phyloP scores from a whole-genome alignment of 2,797 vertebrate species.

The Chelon auratus region DNA sequence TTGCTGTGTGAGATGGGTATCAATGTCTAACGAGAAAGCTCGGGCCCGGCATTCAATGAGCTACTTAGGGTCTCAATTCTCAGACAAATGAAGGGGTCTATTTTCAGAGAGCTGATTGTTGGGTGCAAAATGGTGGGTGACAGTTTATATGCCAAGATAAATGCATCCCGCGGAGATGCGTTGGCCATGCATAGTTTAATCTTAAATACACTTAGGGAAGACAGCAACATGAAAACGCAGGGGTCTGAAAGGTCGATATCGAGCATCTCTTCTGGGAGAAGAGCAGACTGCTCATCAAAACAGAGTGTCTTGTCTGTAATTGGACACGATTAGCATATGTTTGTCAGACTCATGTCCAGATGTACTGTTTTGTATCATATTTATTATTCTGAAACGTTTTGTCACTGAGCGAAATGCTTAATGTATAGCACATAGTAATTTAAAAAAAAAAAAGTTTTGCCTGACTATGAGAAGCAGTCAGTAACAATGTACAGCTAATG shows the following conservation, averaged over 20 bases:
- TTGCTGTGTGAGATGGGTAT: conserved; percentile 59
- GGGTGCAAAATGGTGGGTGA: conserved; percentile 30
- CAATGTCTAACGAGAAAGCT: conserved; percentile 58
- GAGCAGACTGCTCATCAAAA: conserved; percentile 52
- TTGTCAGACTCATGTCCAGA: conserved; percentile 51
- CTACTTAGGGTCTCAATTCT: conserved; percentile 44
- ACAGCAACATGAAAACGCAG: conserved; percentile 39
- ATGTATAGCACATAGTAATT: conserved; percentile 12
- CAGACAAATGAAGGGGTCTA: conserved; percentile 52
- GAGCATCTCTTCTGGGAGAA: conserved; percentile 36
- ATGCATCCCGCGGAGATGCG: conserved; percentile 54
- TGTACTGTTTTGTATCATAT: conserved; percentile 20
- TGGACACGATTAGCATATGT: conserved; percentile 62
- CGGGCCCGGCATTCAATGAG: conserved; percentile 33
- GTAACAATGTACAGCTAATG: conserved; percentile 59
- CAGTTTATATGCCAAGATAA: conserved; percentile 49
- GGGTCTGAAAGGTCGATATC: conserved; percentile 47
- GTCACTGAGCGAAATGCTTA: neutral
- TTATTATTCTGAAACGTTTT: neutral
- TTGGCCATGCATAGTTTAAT: conserved; percentile 65
- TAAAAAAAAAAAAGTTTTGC: conserved; percentile 45
- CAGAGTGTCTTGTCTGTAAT: conserved; percentile 50
- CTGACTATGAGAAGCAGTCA: conserved; percentile 48
- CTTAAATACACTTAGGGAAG: conserved; percentile 45
- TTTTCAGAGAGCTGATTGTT: conserved; percentile 60